Conservation (phyloP, 2,888 invertebrate genomes). For the Unio delphinus region DNA sequence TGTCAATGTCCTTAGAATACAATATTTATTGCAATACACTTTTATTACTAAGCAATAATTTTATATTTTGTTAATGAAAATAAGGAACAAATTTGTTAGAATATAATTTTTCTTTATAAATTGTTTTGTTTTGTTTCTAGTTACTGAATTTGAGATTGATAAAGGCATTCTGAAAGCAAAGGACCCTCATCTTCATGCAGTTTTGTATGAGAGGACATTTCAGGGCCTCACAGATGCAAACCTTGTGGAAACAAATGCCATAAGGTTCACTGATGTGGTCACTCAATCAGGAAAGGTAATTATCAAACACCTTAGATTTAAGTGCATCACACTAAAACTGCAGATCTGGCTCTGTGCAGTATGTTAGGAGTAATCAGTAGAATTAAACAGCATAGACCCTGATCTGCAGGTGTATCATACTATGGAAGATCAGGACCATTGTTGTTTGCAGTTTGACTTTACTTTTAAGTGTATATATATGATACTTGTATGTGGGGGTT, state of each 20-base stretch:
- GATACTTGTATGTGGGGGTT: too few relatives aligned
- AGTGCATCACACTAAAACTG: too few relatives aligned
- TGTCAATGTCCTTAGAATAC: too few relatives aligned
- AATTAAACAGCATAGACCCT: too few relatives aligned
- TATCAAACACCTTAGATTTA: background rate
- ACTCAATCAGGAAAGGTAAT: constrained; percentile 43
- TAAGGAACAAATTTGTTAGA: background rate
- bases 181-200: constrained; percentile 34
- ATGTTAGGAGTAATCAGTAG: too few relatives aligned
- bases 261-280: constrained; percentile 48
- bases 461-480: too few relatives aligned
- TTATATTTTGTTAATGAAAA: background rate
- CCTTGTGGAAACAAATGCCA: constrained; percentile 35
- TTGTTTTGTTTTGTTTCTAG: constrained; percentile 34
- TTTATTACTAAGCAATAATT: background rate
- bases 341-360: too few relatives aligned
- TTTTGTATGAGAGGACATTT: constrained; percentile 54
- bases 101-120: background rate
- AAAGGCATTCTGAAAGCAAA: constrained; percentile 53
- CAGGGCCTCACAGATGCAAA: constrained; percentile 28
- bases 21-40: too few relatives aligned
- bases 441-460: too few relatives aligned
- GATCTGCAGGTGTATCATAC: too few relatives aligned
- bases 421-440: too few relatives aligned
- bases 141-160: constrained; percentile 63